These are phyloP conservation scores for Centropristis striata DNA, from an alignment of 2,113 vertebrate genomes.

Conservation along the genomic window DNA sequence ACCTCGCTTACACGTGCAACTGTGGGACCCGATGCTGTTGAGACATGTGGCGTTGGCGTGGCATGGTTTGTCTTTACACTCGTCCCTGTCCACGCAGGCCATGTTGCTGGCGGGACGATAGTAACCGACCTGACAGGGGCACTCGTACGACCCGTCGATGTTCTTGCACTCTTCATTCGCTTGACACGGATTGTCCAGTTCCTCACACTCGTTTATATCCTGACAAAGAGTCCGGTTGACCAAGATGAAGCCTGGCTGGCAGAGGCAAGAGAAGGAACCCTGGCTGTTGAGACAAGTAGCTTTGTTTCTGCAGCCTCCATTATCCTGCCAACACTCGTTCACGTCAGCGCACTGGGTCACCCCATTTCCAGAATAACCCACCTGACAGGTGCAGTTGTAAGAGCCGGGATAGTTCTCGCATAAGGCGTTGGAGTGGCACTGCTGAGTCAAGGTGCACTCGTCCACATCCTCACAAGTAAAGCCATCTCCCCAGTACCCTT, in stretches of 20 bases:
- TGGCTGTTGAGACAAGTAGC: conserved; percentile 82
- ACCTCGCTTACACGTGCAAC: conserved; percentile 84
- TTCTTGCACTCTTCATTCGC: conserved; percentile 85
- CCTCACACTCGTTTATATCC: conserved; percentile 86
- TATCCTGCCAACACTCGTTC: conserved; percentile 84
- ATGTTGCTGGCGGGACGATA: conserved; percentile 67
- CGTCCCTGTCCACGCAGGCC: conserved; percentile 83
- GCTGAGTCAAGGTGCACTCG: conserved; percentile 76
- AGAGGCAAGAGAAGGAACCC: conserved; percentile 85
- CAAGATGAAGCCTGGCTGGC: conserved; percentile 78
- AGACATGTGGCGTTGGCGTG: conserved; percentile 84
- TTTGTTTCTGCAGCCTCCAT: conserved; percentile 84
- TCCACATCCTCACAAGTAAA: conserved; percentile 82
- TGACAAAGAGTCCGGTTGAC: conserved; percentile 83
- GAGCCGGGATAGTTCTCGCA: conserved; percentile 84
- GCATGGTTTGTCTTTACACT: conserved; percentile 83
- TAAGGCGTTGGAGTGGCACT: conserved; percentile 81
- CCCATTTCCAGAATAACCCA: conserved; percentile 85
- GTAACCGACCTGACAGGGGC: conserved; percentile 82
- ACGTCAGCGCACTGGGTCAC: conserved; percentile 80
- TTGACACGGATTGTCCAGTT: conserved; percentile 67
- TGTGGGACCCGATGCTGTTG: conserved; percentile 83
- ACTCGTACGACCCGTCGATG: conserved; percentile 82
- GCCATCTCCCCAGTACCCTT: conserved; percentile 85
- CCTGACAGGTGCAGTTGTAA: conserved; percentile 83